phyloP scores from a whole-genome alignment of 2,113 vertebrate species.

The Parus major region DNA sequence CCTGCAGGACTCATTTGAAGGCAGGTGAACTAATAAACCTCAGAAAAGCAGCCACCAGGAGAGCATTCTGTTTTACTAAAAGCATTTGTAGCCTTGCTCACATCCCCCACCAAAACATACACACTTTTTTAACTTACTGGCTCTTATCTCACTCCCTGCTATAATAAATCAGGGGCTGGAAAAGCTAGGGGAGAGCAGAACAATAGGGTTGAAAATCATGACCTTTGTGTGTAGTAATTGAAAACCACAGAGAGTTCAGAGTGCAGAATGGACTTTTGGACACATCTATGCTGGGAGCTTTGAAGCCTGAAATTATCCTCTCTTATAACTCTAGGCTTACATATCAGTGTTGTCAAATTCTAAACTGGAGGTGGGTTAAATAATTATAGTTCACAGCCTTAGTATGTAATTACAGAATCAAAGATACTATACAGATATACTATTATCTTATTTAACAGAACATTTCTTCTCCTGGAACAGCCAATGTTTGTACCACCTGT shows the following conservation, averaged over 20 bases:
- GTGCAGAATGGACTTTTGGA: conserved; percentile 21
- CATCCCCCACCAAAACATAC: background rate
- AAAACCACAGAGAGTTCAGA: conserved; percentile 12
- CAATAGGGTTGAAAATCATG: background rate
- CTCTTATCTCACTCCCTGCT: background rate
- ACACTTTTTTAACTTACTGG: background rate
- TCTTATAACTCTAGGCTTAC: background rate
- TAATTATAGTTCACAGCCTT: background rate
- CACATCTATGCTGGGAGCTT: background rate
- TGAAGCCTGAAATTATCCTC: background rate
- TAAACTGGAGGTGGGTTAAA: background rate
- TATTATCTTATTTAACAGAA: background rate
- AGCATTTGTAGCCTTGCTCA: conserved; percentile 30
- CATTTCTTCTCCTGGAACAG: background rate
- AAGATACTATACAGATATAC: background rate
- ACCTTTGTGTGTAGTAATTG: conserved; percentile 25
- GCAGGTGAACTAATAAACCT: conserved; percentile 37
- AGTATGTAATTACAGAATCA: background rate
- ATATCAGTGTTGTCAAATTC: background rate
- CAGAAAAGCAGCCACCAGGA: conserved; percentile 37
- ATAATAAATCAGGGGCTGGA: conserved; percentile 22
- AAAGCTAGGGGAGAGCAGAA: conserved; percentile 16
- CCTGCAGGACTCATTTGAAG: conserved; percentile 37
- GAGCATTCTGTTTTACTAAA: conserved; percentile 40
- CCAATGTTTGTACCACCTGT: background rate